Conservation (phyloP, 2,888 invertebrate genomes). For the Mythimna loreyi region DNA sequence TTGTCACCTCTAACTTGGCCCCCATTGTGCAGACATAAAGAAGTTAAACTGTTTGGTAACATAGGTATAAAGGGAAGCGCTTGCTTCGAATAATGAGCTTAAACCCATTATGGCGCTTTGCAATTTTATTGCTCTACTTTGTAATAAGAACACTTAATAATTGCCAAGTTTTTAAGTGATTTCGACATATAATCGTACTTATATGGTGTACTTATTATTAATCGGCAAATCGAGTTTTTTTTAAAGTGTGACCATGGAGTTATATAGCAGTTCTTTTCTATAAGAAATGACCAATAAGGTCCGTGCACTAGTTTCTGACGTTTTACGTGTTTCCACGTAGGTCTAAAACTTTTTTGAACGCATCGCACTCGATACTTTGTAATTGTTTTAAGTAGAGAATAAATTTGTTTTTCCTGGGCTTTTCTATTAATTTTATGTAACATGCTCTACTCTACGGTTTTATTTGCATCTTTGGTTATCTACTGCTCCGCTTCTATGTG, state of each 20-base stretch:
- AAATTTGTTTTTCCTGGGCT: no score
- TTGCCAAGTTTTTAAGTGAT: conserved; percentile 54
- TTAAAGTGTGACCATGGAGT: no score
- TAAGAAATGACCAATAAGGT: no score
- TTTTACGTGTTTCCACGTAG: no score
- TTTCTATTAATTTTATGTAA: no score
- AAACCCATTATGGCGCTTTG: conserved; percentile 59
- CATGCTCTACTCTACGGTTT: no score
- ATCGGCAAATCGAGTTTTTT: conserved; percentile 35
- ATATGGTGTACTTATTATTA: conserved; percentile 30
- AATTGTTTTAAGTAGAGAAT: neutral
- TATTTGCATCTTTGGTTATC: no score
- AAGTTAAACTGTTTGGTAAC: conserved; percentile 60
- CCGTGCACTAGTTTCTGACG: no score
- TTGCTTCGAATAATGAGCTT: conserved; percentile 62
- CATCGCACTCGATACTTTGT: conserved; percentile 10
- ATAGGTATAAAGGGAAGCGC: conserved; percentile 57
- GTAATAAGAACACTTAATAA: conserved; percentile 56
- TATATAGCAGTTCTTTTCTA: no score
- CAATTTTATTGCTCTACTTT: conserved; percentile 67
- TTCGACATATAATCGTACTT: conserved; percentile 47
- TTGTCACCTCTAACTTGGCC: conserved; percentile 42
- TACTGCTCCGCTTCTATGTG: no score
- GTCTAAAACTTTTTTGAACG: no score
- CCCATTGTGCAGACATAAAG: conserved; percentile 54